Evolutionary conservation across 1,140 invertebrate genomes (phyloP).

Genomic region (Lepidurus packardi): DNA sequence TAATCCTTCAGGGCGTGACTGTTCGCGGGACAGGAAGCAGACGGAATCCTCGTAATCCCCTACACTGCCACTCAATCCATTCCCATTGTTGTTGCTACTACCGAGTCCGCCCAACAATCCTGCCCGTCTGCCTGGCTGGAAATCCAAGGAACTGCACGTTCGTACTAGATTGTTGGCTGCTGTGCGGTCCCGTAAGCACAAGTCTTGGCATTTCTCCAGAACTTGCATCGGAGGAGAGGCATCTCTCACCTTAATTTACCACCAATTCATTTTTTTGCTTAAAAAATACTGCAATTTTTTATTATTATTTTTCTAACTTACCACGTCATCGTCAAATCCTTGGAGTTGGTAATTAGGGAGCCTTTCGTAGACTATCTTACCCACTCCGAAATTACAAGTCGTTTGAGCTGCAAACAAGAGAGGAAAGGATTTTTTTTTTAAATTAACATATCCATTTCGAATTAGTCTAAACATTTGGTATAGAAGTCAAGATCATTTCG

Average conservation of each 20-base stretch:
- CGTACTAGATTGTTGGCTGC: constrained; percentile 69
- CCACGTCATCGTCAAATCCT: constrained; percentile 79
- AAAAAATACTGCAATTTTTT: background rate
- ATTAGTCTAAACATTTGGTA: no score
- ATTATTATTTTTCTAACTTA: constrained; percentile 46
- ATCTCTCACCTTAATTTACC: constrained; percentile 57
- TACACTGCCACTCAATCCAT: constrained; percentile 45
- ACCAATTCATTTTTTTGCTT: background rate
- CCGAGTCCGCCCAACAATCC: constrained; percentile 7
- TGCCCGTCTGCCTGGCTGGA: constrained; percentile 76
- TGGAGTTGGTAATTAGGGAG: constrained; percentile 80
- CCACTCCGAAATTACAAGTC: constrained; percentile 78
- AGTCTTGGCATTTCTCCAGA: constrained; percentile 72
- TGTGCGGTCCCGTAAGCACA: constrained; percentile 74
- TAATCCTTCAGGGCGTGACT: constrained; percentile 74
- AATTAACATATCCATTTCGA: background rate
- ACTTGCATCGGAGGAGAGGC: constrained; percentile 75
- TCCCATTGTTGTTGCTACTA: constrained; percentile 60
- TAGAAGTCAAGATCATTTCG: background rate
- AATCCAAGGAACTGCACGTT: constrained; percentile 79
- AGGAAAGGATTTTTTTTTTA: no score
- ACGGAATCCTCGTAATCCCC: constrained; percentile 83
- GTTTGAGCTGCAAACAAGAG: constrained; percentile 63
- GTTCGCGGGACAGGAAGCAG: constrained; percentile 79
- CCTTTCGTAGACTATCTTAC: constrained; percentile 78